Evolutionary conservation across 2,888 invertebrate species (phyloP).

Genomic region (Scaptomyza tumidula): DNA sequence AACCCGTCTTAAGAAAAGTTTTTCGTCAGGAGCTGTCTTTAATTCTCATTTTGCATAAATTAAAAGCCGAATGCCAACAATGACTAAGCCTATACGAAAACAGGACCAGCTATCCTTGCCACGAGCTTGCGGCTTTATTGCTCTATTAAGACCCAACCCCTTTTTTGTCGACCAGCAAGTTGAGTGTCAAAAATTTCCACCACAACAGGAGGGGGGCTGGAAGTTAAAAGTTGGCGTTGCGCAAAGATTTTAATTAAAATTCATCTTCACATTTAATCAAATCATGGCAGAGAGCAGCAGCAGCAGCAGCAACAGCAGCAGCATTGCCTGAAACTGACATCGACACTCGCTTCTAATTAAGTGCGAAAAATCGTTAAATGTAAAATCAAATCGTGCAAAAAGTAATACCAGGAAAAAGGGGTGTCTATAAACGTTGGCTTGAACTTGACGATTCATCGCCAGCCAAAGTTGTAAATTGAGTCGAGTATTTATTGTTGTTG

Average conservation of each 20-base stretch:
- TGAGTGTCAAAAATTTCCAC: constrained; percentile 51
- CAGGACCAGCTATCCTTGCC: constrained; percentile 38
- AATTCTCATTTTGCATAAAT: constrained; percentile 80
- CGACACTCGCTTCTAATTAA: constrained; percentile 83
- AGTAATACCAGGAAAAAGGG: constrained; percentile 74
- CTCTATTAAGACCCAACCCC: constrained; percentile 63
- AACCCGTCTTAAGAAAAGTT: constrained; percentile 52
- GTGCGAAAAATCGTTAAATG: constrained; percentile 84
- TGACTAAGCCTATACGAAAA: constrained; percentile 64
- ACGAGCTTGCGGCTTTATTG: constrained; percentile 79
- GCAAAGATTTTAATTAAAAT: constrained; percentile 84
- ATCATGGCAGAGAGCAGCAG: constrained; percentile 69
- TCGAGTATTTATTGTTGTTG: constrained; percentile 49
- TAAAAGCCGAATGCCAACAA: constrained; percentile 56
- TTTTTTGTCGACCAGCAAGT: constrained; percentile 21
- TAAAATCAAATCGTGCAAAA: constrained; percentile 84
- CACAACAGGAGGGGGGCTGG: constrained; percentile 21
- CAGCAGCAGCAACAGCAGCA: constrained; percentile 1
- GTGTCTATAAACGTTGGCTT: constrained; percentile 18
- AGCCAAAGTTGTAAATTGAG: constrained; percentile 60
- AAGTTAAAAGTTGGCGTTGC: constrained; percentile 35
- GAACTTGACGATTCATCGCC: constrained; percentile 52
- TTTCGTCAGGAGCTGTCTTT: constrained; percentile 57
- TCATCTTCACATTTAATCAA: constrained; percentile 85
- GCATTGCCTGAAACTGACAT: constrained; percentile 70